Base-by-base conservation (phyloP, 2,888 invertebrate genomes). In the Deilephila porcellus region DNA sequence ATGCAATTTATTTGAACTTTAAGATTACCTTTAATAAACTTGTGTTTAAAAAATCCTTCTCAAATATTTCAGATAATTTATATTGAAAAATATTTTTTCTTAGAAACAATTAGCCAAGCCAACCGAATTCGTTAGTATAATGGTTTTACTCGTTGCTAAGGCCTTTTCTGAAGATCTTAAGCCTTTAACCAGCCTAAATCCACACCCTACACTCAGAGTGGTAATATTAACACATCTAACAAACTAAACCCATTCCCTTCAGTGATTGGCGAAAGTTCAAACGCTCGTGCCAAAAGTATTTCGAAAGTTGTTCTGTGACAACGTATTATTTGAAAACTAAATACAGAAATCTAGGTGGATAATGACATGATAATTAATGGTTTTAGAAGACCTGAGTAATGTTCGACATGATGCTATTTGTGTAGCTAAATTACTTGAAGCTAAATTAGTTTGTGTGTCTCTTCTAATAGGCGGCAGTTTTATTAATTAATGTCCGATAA, bases 281-380 rank as follows among this genome's bases (percentile, higher is more conserved):
- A 56, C 56, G n/a, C 56, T 56, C n/a, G 56, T 56, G 56, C 56
- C 56, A 56, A 56, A 56, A 56, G 56, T 56, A 56, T 56, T 56
- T 56, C 56, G 56, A 56, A 56, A 56, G 56, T 56, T 56, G n/a
- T 56, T 56, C 56, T 56, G n/a, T 56, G 56, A 56, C 56, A 56
- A 45, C 45, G 45, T 45, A 45, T 45, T 45, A 45, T 45, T 45
- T 45, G 45, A 45, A 11, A 45, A 45, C 14, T 45, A 45, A 45
- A 45, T 56, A 56, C 56, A 45, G 56, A 4, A 7, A 56, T 56
- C 56, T 56, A 56, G 56, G n/a, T 56, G 17, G 56, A 56, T 56
- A 56, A 56, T 56, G 56, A 56, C 56, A 56, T 56, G 56, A 56
- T 56, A 56, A 56, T n/a, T n/a, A n/a, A 56, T 56, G 17, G n/a